Conservation (phyloP, 2,888 invertebrate species). For the Helleia helle region DNA sequence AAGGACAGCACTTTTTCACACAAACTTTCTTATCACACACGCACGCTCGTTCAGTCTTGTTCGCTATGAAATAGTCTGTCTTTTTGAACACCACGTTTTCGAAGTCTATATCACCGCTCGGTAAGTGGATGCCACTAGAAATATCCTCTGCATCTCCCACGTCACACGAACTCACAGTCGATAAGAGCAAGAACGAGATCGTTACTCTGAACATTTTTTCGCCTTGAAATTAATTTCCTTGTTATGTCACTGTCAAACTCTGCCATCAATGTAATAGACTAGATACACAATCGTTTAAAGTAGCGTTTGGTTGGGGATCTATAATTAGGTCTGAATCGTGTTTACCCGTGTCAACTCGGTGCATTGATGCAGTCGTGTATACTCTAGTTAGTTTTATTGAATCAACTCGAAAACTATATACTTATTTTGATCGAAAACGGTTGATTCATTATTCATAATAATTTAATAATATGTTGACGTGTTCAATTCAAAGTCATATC, state of each 20-base stretch:
- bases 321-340: no score
- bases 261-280: neutral
- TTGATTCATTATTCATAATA: no score
- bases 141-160: constrained; percentile 30
- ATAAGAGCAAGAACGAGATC: neutral
- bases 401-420: no score
- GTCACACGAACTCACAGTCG: no score
- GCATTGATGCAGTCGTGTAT: no score
- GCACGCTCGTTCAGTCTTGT: constrained; percentile 29
- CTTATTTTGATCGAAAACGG: no score
- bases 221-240: constrained; percentile 1
- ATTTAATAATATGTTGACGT: no score
- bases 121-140: constrained; percentile 26
- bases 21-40: constrained; percentile 34
- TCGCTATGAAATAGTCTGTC: constrained; percentile 32
- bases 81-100: constrained; percentile 29
- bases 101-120: constrained; percentile 28
- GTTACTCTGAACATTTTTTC: neutral
- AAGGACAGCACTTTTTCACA: constrained; percentile 43
- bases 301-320: no score
- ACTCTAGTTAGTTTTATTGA: no score
- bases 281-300: neutral
- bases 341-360: no score
- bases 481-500: no score
- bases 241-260: neutral